phyloP scores from a whole-genome alignment of 2,797 vertebrate species.

The Phataginus tetradactyla region DNA sequence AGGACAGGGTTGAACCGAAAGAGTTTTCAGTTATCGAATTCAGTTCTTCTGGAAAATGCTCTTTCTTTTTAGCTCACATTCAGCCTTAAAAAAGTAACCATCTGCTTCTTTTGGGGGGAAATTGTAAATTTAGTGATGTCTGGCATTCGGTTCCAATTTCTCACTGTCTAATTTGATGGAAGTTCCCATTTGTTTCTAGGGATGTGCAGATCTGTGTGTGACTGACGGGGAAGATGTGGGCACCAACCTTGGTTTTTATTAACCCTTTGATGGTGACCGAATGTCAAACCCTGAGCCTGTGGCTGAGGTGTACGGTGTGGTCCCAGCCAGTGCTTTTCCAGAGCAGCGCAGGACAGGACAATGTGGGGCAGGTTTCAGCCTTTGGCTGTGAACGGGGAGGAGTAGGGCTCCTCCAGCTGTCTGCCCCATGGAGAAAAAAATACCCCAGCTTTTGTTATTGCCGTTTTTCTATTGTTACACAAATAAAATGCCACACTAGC shows the following conservation, averaged over 20 bases:
- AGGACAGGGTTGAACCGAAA: background rate
- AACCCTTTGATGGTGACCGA: background rate
- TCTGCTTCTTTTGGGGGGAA: background rate
- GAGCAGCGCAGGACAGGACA: accelerated
- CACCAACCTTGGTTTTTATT: background rate
- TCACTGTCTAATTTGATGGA: accelerated
- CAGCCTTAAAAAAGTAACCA: background rate
- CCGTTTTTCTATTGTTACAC: background rate
- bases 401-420: accelerated
- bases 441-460: accelerated
- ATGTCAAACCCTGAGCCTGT: accelerated
- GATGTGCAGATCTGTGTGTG: background rate
- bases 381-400: background rate
- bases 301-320: background rate
- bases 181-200: background rate
- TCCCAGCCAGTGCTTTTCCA: background rate
- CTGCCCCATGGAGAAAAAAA: background rate
- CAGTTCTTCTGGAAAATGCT: background rate
- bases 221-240: background rate
- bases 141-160: accelerated
- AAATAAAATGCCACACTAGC: too few species aligned
- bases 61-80: background rate
- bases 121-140: accelerated
- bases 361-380: accelerated
- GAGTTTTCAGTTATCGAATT: background rate